phyloP scores from a whole-genome alignment of 2,888 invertebrate genomes.

The Epicampocera succincta region DNA sequence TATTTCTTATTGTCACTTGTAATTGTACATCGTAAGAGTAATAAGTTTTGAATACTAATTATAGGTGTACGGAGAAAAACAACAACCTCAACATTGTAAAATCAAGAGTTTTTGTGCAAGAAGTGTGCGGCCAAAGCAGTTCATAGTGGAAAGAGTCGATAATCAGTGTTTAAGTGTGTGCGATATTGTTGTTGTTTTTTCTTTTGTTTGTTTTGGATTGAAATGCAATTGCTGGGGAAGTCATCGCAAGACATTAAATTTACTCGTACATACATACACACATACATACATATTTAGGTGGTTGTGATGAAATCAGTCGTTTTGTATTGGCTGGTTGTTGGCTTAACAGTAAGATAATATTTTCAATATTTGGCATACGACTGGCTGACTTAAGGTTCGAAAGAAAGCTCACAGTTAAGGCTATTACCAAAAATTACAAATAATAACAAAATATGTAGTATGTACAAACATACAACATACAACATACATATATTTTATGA shows the following conservation, averaged over 20 bases:
- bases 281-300: not conserved
- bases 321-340: conserved; percentile 27
- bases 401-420: conserved; percentile 53
- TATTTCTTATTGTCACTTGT: conserved; percentile 64
- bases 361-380: conserved; percentile 54
- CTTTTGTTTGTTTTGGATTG: conserved; percentile 14
- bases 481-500: no score
- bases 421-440: conserved; percentile 62
- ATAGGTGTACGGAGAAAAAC: conserved; percentile 17
- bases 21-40: conserved; percentile 63
- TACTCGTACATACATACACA: no score
- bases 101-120: conserved; percentile 48
- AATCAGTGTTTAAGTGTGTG: conserved; percentile 39
- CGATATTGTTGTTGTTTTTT: not conserved
- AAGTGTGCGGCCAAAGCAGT: conserved; percentile 34
- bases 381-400: conserved; percentile 40
- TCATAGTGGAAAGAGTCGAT: conserved; percentile 58
- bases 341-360: not conserved
- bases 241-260: conserved; percentile 37
- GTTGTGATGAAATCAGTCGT: conserved; percentile 60
- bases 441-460: not conserved
- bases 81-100: conserved; percentile 55
- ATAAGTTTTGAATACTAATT: conserved; percentile 65
- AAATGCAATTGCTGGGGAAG: conserved; percentile 55
- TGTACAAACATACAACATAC: no score